These are phyloP conservation scores for Genyomyrus donnyi DNA, from an alignment of 2,113 vertebrate species.

Conservation along the genomic window DNA sequence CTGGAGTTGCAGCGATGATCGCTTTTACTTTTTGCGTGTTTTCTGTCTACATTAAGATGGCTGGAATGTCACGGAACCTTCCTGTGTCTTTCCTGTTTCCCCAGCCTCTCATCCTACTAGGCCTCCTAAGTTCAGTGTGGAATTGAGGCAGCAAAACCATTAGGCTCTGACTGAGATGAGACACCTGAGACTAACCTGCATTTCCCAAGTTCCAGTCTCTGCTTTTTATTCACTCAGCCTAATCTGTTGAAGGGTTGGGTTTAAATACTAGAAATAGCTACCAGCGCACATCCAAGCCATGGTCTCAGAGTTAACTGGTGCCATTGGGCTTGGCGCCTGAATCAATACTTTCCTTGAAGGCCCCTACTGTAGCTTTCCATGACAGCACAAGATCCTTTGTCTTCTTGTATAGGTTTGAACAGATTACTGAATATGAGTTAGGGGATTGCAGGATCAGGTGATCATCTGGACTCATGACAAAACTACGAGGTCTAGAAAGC, in stretches of 20 bases:
- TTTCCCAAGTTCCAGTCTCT: neutral
- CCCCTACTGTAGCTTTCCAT: neutral
- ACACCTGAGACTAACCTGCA: neutral
- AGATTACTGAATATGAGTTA: neutral
- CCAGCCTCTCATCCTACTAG: neutral
- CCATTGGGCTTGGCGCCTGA: neutral
- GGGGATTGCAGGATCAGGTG: neutral
- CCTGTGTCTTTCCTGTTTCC: neutral
- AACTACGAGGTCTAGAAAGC: neutral
- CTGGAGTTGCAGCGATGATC: neutral
- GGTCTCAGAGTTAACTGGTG: neutral
- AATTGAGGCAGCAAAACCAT: neutral
- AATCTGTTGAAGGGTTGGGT: neutral
- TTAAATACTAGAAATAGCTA: neutral
- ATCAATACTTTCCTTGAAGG: neutral
- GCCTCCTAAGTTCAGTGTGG: neutral
- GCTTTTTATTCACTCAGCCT: neutral
- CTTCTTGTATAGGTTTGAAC: neutral
- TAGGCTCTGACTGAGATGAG: neutral
- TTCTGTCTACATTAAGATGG: neutral
- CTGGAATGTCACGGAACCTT: neutral
- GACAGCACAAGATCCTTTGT: neutral
- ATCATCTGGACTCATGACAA: neutral
- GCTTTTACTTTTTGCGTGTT: neutral
- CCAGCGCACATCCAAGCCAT: neutral